Evolutionary conservation across 1,140 invertebrate genomes (phyloP), one percentile per base, ranked within the genome.

Genomic region (Rhyzopertha dominica): DNA sequence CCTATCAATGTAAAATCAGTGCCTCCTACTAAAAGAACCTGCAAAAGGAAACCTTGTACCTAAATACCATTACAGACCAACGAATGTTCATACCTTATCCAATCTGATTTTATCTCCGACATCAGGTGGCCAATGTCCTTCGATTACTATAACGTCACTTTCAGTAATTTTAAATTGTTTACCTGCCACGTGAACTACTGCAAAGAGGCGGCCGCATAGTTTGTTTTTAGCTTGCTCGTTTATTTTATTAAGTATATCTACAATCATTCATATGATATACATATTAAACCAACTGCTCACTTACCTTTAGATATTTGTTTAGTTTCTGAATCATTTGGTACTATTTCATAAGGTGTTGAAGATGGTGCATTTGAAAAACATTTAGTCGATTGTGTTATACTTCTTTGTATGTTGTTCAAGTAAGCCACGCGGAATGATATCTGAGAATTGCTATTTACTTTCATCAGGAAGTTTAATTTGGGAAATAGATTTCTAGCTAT

Each of bases 91-190:
- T 49, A 90, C 87, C 75, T 96, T 96, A 56, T 95, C 88, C 24
- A 95, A 66, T 49, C 76, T 81, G 30, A 96, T 79, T 66, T 81
- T 69, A 63, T 95, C 90, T 1, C 90, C 90, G 50, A 82, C 75
- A 32, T 78, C 80, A 7, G 90, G 90, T 12, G 85, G 80, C 83
- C 90, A 94, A 53, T 84, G 79, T 1, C 85, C 85, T 63, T 90
- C 80, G 4, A 95, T 70, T 1, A 93, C 70, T 26, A 97, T 74
- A 1, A 95, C 68, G 70, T 96, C 93, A 31, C 85, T 90, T 26
- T 82, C 73, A 2, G 90, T 95, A 0, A 96, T 72, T 72, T 92
- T 89, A 61, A 82, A 87, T 62, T 95, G 92, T 66, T 85, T 87
- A 2, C 90, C 89, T 49, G 77, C 72, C 7, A 95, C 44, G 55